These are phyloP conservation scores for Rhinatrema bivittatum DNA, from an alignment of 2,797 vertebrate species.

Conservation along the genomic window DNA sequence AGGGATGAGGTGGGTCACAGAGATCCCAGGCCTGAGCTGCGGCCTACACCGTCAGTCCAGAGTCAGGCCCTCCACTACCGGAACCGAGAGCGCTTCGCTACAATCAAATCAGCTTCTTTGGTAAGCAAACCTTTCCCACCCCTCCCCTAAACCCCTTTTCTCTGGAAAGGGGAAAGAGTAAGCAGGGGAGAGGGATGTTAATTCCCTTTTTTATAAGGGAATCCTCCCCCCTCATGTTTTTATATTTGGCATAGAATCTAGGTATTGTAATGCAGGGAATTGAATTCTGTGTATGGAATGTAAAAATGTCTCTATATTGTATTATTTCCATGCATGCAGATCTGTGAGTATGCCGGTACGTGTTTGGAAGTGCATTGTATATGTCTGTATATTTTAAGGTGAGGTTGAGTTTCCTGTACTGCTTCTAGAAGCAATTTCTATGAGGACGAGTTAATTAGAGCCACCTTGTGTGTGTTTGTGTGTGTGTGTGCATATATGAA, in stretches of 20 bases:
- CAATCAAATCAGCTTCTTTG: slow-evolving; percentile 97
- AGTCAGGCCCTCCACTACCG: slow-evolving; percentile 91
- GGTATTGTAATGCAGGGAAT: slow-evolving; percentile 62
- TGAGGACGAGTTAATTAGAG: no score
- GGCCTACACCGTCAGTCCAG: slow-evolving; percentile 79
- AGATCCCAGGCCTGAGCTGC: slow-evolving; percentile 81
- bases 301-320: slow-evolving; percentile 34
- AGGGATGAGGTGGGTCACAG: slow-evolving; percentile 89
- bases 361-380: no score
- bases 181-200: neutral
- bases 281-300: slow-evolving; percentile 41
- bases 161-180: slow-evolving; percentile 30
- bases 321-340: slow-evolving; percentile 6
- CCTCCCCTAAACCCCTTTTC: slow-evolving; percentile 11
- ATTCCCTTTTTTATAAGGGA: slow-evolving; percentile 24
- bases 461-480: no score
- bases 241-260: slow-evolving; percentile 90
- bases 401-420: slow-evolving; percentile 17
- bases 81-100: slow-evolving; percentile 94
- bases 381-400: slow-evolving; percentile 27
- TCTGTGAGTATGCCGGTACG: slow-evolving; percentile 9
- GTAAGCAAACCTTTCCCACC: slow-evolving; percentile 60
- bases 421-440: slow-evolving; percentile 15
- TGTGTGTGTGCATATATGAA: no score
- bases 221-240: slow-evolving; percentile 33